phyloP scores from a whole-genome alignment of 2,113 vertebrate species.

The Tiliqua scincoides region DNA sequence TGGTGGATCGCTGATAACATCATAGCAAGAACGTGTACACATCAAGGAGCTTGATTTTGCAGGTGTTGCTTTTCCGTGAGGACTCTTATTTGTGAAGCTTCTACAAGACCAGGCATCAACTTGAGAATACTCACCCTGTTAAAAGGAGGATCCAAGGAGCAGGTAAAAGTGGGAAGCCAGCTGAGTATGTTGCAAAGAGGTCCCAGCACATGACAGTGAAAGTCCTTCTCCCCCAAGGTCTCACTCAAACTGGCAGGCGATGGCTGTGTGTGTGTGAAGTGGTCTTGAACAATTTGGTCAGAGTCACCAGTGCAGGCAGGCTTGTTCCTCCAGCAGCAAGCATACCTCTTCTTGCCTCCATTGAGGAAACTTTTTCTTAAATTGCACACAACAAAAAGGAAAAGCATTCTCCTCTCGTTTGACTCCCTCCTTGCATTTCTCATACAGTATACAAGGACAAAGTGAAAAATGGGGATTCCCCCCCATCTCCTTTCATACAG shows the following conservation, averaged over 20 bases:
- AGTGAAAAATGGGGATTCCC: constrained; percentile 55
- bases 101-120: constrained; percentile 39
- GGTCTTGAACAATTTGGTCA: constrained; percentile 66
- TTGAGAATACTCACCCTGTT: constrained; percentile 47
- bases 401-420: constrained; percentile 47
- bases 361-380: constrained; percentile 62
- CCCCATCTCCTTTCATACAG: background rate
- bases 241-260: constrained; percentile 67
- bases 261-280: constrained; percentile 61
- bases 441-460: constrained; percentile 64
- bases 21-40: background rate
- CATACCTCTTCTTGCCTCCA: constrained; percentile 53
- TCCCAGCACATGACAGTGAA: constrained; percentile 35
- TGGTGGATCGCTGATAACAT: background rate
- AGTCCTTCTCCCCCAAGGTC: constrained; percentile 61
- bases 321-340: constrained; percentile 62
- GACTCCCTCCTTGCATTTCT: constrained; percentile 36
- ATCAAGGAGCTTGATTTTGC: background rate
- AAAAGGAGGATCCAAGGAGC: constrained; percentile 45
- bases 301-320: constrained; percentile 45
- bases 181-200: constrained; percentile 56
- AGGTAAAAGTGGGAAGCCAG: constrained; percentile 43
- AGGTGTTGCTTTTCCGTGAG: background rate
- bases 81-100: constrained; percentile 41
- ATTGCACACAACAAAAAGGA: constrained; percentile 46